A percentile compares a stretch with the other conserved stretches of the same genome.
These are phyloP conservation scores for Cladopsammia gracilis DNA, from an alignment of 64 coral and sea anemone genomes.

Conservation along the genomic window DNA sequence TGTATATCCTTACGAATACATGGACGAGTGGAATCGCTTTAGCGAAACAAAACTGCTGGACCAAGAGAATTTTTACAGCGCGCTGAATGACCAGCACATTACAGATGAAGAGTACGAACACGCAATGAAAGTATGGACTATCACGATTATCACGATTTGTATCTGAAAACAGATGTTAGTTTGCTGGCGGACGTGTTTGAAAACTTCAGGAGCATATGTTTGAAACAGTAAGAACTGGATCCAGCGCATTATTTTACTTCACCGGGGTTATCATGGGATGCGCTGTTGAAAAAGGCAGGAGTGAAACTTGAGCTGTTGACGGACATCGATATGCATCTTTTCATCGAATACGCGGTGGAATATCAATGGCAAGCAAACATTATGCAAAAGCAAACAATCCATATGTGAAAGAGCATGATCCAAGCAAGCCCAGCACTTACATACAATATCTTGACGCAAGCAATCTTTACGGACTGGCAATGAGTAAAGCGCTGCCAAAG, in stretches of 20 bases:
- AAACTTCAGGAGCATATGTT: not conserved
- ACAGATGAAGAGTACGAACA: not conserved
- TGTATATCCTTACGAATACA: constrained; percentile 1
- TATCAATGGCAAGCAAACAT: not conserved
- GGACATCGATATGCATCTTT: not conserved
- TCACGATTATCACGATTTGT: not conserved
- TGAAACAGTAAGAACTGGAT: not conserved
- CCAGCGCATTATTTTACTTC: not conserved
- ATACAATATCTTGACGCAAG: not conserved
- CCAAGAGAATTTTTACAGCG: not conserved
- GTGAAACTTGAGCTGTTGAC: not conserved
- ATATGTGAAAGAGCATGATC: not conserved
- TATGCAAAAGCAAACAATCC: constrained; percentile 14
- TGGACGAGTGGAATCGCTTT: not conserved
- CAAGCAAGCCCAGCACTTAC: not conserved
- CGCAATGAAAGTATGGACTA: not conserved
- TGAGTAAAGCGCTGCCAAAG: not conserved
- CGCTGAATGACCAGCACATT: not conserved
- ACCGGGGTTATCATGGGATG: not conserved
- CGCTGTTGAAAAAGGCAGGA: not conserved
- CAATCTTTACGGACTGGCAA: not conserved
- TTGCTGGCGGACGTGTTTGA: not conserved
- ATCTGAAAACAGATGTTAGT: not conserved
- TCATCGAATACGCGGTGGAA: not conserved
- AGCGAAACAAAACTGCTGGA: not conserved